Base-by-base conservation (phyloP, 2,797 vertebrate species). In the Onychomys arenicola region DNA sequence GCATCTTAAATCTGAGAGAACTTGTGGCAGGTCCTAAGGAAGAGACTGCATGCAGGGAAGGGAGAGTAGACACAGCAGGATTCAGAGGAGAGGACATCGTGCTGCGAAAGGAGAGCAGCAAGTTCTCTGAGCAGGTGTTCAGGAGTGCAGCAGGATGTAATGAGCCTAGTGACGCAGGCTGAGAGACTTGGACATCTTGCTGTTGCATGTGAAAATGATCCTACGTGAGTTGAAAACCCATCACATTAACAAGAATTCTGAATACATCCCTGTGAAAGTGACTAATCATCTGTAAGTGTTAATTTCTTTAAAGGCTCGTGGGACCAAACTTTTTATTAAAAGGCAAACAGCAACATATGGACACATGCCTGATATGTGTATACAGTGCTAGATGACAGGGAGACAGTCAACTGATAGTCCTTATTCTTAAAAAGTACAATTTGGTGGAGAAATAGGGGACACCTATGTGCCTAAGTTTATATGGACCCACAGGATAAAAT, bases 1-100 rank as follows among this genome's bases (percentile, higher is more conserved):
- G 21, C 37, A 23, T 71, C 76, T 67, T 91, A 55, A 65, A 61
- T n/a, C 29, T 59, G 32, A 83, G 93, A 91, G 5, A 32, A 76
- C 11, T 0, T 2, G 1, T 61, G 82, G 4, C 40, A 4, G 32
- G 81, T 46, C 40, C 25, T 21, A 1, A 63, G 34, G 25, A 7
- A 67, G 17, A 77, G 23, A 40, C 32, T 40, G 16, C 23, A 76
- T 27, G 55, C 29, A 77, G 21, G 11, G 21, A 34, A 49, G 8
- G 40, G 0, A 29, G n/a, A 1, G 0, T 2, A 67, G 17, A 2
- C 21, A 3, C 1, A 43, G 76, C 16, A 14, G 69, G 46, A 82
- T n/a, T 13, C 12, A 27, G 82, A 71, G n/a, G 9, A 65, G 43
- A 16, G 14, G 37, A 27, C 2, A 9, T 1, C 17, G 0, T 5